Base-by-base conservation (phyloP, 2,888 invertebrate species). In the Malthinus flaveolus region DNA sequence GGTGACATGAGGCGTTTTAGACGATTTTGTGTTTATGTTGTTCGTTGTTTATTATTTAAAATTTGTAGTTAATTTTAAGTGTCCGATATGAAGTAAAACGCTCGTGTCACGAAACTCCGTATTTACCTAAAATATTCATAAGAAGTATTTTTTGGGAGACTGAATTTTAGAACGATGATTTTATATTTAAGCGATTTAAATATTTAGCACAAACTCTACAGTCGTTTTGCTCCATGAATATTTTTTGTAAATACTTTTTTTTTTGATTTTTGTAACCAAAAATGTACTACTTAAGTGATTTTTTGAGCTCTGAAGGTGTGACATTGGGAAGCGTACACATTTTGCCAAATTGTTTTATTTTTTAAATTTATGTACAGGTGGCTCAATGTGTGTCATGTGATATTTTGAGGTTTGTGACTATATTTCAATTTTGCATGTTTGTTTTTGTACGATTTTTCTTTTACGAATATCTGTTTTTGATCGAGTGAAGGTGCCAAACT, bases 311-410 rank as follows among this genome's bases (percentile, higher is more conserved):
- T 31, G 34, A 49, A 31, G 36, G 57, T 37, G 51, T 58, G 52
- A 54, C 59, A 61, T 59, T 62, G 64, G 51, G 59, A 63, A 60
- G 53, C 45, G 74, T 73, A 75, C 76, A 77, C 73, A 73, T 75
- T 75, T 71, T 74, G 75, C 73, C 75, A 70, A 46, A 51, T 62
- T 64, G 64, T 63, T 53, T 49, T 48, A 44, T 44, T 39, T 56
- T 59, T 50, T 49, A 45, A 34, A 44, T 47, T 61, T 61, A 55
- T 71, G 71, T 73, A 71, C 69, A 72, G 39, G 73, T 75, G 78
- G 78, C 78, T 78, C 78, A 78, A 78, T 76, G 76, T 76, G 76
- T 78, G 77, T 77, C 75, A 76, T 78, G 78, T 78, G 78, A 78
- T 78, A 78, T 78, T 78, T 78, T 78, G 75, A 77, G 78, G 77